Evolutionary conservation across 2,888 invertebrate species (phyloP).

Genomic region (Nephrocerus scutellatus): DNA sequence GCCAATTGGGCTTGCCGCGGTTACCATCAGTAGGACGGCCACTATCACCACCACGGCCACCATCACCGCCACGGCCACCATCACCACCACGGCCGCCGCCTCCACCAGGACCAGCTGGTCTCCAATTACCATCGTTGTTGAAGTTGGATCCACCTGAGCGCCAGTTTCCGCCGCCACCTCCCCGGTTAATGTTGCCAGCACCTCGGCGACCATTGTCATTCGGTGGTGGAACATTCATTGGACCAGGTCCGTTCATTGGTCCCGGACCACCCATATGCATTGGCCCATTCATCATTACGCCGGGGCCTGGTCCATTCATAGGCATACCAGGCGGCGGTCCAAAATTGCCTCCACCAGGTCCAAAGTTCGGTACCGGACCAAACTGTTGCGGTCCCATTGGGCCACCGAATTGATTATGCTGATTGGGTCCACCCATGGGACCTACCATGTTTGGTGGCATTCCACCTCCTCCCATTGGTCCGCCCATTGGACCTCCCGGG

Average conservation of each 20-base stretch:
- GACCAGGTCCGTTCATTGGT: conserved; percentile 18
- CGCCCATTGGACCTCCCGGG: no score
- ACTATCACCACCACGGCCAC: conserved; percentile 36
- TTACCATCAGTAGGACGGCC: conserved; percentile 34
- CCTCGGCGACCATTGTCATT: conserved; percentile 36
- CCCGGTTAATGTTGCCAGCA: conserved; percentile 23
- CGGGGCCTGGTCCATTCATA: conserved; percentile 16
- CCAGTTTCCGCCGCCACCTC: conserved; percentile 36
- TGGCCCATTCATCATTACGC: conserved; percentile 17
- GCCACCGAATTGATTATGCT: no score
- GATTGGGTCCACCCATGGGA: no score
- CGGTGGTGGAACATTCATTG: conserved; percentile 26
- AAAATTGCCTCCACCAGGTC: conserved; percentile 16
- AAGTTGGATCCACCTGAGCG: conserved; percentile 41
- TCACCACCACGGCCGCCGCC: conserved; percentile 36
- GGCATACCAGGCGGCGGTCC: conserved; percentile 19
- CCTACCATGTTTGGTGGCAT: no score
- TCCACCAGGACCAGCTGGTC: conserved; percentile 50
- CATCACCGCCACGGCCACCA: conserved; percentile 33
- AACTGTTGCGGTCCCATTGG: conserved; percentile 16
- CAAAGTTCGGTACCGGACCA: conserved; percentile 17
- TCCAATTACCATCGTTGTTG: conserved; percentile 51
- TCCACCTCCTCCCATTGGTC: no score
- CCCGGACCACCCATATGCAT: conserved; percentile 17
- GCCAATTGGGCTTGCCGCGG: conserved; percentile 51